Evolutionary conservation across 2,797 vertebrate species (phyloP), one percentile per base, ranked within the genome.

Genomic region (Lates japonicus): DNA sequence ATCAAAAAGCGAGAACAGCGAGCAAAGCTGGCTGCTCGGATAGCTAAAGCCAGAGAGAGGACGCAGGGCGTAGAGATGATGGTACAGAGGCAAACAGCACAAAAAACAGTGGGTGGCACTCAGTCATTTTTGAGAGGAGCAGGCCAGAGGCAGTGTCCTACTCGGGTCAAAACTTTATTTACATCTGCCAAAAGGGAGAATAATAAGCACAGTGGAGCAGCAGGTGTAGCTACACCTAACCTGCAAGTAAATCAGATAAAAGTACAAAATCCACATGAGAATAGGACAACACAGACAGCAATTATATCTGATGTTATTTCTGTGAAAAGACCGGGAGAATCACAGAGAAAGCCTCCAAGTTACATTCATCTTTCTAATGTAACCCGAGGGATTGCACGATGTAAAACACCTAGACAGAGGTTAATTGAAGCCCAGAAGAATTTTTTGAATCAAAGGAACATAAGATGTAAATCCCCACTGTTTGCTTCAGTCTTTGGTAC

Each of bases 1-100:
- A 87, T 96, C 49, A 96, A 96, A 82, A 96, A 96, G 81, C 84
- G 95, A 54, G 94, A 96, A 74, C 96, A 96, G 84, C 90, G 95
- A 70, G 95, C 95, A 2, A 96, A 92, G 87, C 68, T 86, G 48
- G 95, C 95, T 0, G 92, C 90, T 42, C 88, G 44, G 29, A 37
- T 90, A 3, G 87, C 83, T 20, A 92, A 88, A 87, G 74, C 74
- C 41, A 88, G 81, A 72, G 93, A 94, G 39, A 84, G 82, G 84
- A 85, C 33, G 0, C 90, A 81, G 35, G 51, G 65, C 19, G 14
- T 58, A 0, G 82, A 86, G 29, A 22, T 68, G 62, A 61, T 41
- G 1, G 42, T 33, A 11, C 86, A 76, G 69, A 91, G 79, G 37
- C 68, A 60, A 33, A 68, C 55, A 0, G 46, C 78, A 10, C 86